phyloP scores from a whole-genome alignment of 2,797 vertebrate genomes.

The Rhyacichthys aspro region DNA sequence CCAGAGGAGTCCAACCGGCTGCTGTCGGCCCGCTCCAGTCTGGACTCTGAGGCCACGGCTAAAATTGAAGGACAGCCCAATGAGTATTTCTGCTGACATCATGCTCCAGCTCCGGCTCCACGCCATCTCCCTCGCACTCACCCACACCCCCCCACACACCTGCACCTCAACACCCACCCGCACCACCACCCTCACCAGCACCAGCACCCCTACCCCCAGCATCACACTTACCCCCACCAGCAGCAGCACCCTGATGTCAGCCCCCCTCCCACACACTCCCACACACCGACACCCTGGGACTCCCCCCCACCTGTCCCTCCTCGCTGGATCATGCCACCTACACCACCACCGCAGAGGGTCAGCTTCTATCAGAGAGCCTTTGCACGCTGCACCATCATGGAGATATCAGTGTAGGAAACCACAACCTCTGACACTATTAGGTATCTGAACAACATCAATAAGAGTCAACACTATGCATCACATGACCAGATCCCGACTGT shows the following conservation, averaged over 20 bases:
- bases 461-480: no score
- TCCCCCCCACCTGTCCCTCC: constrained; percentile 71
- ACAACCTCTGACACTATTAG: constrained; percentile 22
- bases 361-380: constrained; percentile 78
- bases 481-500: no score
- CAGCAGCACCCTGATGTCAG: constrained; percentile 52
- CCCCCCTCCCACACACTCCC: constrained; percentile 48
- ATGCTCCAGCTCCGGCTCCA: constrained; percentile 76
- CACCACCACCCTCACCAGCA: constrained; percentile 35
- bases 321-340: constrained; percentile 72
- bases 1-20: constrained; percentile 91
- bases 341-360: constrained; percentile 70
- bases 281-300: constrained; percentile 57
- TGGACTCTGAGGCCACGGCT: constrained; percentile 90
- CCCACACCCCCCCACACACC: constrained; percentile 38
- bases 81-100: constrained; percentile 94
- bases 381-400: constrained; percentile 80
- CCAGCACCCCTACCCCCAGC: constrained; percentile 42
- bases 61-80: constrained; percentile 87
- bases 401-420: constrained; percentile 76
- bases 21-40: constrained; percentile 90
- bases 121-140: constrained; percentile 64
- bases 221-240: constrained; percentile 15
- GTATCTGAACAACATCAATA: no score
- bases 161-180: constrained; percentile 21